Evolutionary conservation across 2,113 vertebrate genomes (phyloP).

Genomic region (Dermatemys mawii): DNA sequence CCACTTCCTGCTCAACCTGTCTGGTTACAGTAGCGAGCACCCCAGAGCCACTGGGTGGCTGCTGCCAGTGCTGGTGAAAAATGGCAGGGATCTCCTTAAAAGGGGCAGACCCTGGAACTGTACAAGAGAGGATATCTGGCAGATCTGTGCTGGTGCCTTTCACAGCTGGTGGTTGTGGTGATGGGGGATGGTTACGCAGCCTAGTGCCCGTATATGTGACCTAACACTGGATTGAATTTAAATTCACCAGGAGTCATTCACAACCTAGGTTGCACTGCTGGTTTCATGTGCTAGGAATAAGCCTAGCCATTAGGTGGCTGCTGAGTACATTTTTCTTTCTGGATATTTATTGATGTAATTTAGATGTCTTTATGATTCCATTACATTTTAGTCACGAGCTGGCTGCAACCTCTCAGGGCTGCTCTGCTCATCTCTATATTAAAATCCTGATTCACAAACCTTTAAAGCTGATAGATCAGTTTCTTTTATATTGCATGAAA

Average conservation of each 20-base stretch:
- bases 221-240: fast-evolving
- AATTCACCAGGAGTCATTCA: neutral
- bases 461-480: slow-evolving; percentile 41
- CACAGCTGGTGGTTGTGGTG: no score
- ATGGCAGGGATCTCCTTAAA: neutral
- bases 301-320: fast-evolving
- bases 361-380: neutral
- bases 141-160: neutral
- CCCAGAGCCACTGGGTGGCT: neutral
- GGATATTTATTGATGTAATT: neutral
- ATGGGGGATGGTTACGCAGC: fast-evolving
- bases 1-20: neutral
- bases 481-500: slow-evolving; percentile 45
- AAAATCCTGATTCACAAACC: neutral
- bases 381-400: neutral
- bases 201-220: neutral
- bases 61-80: neutral
- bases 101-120: neutral
- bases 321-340: neutral
- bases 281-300: fast-evolving
- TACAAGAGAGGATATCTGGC: neutral
- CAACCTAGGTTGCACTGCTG: neutral
- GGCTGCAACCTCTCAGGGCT: neutral
- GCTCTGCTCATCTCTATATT: neutral
- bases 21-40: neutral